Base-by-base conservation (phyloP, 1,140 invertebrate species). In the Diachasmimorpha longicaudata region DNA sequence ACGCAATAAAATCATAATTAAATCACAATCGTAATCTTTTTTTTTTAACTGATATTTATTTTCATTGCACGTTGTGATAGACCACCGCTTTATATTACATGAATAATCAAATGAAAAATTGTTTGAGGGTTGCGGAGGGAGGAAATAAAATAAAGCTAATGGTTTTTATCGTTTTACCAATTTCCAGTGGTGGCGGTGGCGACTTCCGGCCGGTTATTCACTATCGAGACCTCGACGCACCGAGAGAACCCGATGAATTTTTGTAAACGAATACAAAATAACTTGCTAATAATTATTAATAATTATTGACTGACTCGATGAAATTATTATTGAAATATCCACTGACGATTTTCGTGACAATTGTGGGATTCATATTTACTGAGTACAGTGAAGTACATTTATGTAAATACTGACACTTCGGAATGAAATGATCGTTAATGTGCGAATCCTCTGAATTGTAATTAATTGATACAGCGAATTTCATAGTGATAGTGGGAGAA, bases 161-260 rank as follows among this genome's bases (percentile, higher is more conserved):
- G 52, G 44, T 70, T 70, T 58, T 73, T 67, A 72, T 72, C n/a
- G 39, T 72, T 72, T 76, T 79, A 75, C 70, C 25, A 78, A 81
- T 79, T 88, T 87, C 82, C 92, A 93, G 92, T 86, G 91, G 93
- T 87, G 92, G 92, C 83, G 92, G 91, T 82, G 91, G 91, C 81
- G 95, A 96, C 85, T 95, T 94, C 88, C 92, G 95, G 86, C 94
- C 95, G 80, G 93, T 96, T 81, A 95, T 96, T 84, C 95, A 96
- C 89, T 97, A 97, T 90, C 91, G 96, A 85, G 96, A 97, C 90
- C 92, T 97, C 89, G 96, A 97, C 89, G 96, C 96, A 70, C 96
- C 96, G 70, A 91, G 94, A 88, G 95, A 96, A 89, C 94, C 94
- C 77, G 94, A 95, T 84, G 94, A 95, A 88, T 95, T 95, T 88